phyloP scores from a whole-genome alignment of 2,797 vertebrate genomes.

The Scolopax bukidnonensis region DNA sequence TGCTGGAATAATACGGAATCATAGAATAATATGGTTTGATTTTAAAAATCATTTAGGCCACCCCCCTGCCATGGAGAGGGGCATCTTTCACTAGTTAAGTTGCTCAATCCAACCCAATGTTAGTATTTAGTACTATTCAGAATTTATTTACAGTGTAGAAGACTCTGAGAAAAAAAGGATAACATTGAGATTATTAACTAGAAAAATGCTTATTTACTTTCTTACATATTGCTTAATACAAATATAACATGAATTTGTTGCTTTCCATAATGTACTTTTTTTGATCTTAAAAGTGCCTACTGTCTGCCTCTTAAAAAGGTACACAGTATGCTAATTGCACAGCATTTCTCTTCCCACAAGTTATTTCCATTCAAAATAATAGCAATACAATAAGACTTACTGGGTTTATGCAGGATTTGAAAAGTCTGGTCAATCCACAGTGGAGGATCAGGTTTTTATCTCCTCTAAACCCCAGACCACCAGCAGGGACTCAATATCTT shows the following conservation, averaged over 20 bases:
- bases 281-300: background rate
- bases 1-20: background rate
- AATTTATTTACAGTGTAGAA: background rate
- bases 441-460: conserved; percentile 59
- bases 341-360: background rate
- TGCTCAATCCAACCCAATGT: background rate
- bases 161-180: background rate
- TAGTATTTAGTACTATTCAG: background rate
- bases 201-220: background rate
- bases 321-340: background rate
- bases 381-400: background rate
- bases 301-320: background rate
- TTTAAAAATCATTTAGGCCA: background rate
- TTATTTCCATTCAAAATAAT: conserved; percentile 23
- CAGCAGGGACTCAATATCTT: background rate
- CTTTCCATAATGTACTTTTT: background rate
- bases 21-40: background rate
- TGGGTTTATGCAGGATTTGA: background rate
- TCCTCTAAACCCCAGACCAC: conserved; percentile 34
- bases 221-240: background rate
- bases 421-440: conserved; percentile 27
- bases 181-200: background rate
- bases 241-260: background rate
- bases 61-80: background rate
- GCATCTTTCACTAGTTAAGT: background rate